Evolutionary conservation across 2,797 vertebrate species (phyloP).

Genomic region (Coregonus ussuriensis): DNA sequence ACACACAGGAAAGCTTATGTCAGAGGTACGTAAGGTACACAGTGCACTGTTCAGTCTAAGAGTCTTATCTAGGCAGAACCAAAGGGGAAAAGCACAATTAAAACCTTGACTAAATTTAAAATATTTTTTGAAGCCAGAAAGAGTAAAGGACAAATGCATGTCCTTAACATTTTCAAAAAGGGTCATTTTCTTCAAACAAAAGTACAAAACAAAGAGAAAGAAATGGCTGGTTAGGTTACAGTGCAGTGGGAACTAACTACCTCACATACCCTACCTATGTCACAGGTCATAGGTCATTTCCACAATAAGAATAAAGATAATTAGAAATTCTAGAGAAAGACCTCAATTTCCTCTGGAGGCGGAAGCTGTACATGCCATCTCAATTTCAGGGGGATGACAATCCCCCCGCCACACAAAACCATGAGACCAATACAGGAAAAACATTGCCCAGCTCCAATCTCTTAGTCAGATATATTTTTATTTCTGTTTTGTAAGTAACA

Average conservation of each 20-base stretch:
- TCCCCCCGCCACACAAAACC: slow-evolving; percentile 6
- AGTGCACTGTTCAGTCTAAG: slow-evolving; percentile 52
- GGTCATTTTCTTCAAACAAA: neutral
- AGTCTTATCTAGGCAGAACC: slow-evolving; percentile 48
- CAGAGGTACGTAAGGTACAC: slow-evolving; percentile 47
- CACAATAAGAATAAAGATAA: slow-evolving; percentile 1
- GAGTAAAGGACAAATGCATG: slow-evolving; percentile 10
- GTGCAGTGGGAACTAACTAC: slow-evolving; percentile 7
- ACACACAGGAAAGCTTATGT: slow-evolving; percentile 24
- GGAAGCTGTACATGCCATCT: slow-evolving; percentile 20
- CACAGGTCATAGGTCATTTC: slow-evolving; percentile 30
- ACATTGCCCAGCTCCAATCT: slow-evolving; percentile 7
- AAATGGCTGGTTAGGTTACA: neutral
- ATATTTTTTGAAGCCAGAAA: slow-evolving; percentile 7
- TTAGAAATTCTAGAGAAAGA: slow-evolving; percentile 5
- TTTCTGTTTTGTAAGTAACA: slow-evolving; percentile 52
- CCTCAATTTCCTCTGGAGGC: slow-evolving; percentile 3
- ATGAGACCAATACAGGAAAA: slow-evolving; percentile 16
- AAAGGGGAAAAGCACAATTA: slow-evolving; percentile 9
- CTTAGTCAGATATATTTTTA: slow-evolving; percentile 16
- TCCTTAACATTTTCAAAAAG: neutral
- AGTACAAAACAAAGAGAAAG: neutral
- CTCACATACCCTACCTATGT: slow-evolving; percentile 1
- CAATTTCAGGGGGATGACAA: neutral
- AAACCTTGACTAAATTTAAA: slow-evolving; percentile 10